Evolutionary conservation across 2,797 vertebrate species (phyloP), one percentile per base, ranked within the genome.

Genomic region (Hydrolagus colliei): DNA sequence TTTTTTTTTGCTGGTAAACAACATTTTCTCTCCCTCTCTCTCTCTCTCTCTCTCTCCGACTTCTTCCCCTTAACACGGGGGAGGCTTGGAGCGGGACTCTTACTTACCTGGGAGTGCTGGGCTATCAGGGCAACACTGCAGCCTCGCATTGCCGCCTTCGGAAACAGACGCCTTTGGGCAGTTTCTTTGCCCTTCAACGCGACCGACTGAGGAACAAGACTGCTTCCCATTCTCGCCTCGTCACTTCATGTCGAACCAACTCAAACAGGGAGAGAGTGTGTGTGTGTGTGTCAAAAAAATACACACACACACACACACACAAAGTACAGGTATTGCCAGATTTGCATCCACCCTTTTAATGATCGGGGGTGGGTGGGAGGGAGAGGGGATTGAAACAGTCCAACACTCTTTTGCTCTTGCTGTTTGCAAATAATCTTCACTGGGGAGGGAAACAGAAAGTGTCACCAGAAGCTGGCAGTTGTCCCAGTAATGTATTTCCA

Each of bases 181-280:
- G 91, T 89, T 91, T 89, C 78, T 88, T 88, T 90, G 92, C 90
- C 91, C 89, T 90, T 89, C 90, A 88, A 90, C 91, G 91, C 87
- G 75, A 88, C 90, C 91, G 90, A n/a, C 14, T 6, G 41, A 52
- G 3, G 1, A 52, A 52, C 41, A 1, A n/a, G 7, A 32, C 7
- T 10, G 35, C 65, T 4, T 52, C 41, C 65, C 10, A 32, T 82
- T 35, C 62, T 67, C 27, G 13, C 8, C 63, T 18, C 16, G 79
- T 32, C 20, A 77, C 75, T 77, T 77, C 41, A 20, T 77, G 75
- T n/a, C 27, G 27, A 0, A 75, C 16, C 73, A 65, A 82, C 79
- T 71, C 16, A 52, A 52, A 4, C 14, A 27, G 14, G 63, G n/a
- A 10, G 22, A 52, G 20, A 68, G 41, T 27, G 41, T 65, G 61